Evolutionary conservation across 2,888 invertebrate species (phyloP).

Genomic region (Drosophila niveifrons): DNA sequence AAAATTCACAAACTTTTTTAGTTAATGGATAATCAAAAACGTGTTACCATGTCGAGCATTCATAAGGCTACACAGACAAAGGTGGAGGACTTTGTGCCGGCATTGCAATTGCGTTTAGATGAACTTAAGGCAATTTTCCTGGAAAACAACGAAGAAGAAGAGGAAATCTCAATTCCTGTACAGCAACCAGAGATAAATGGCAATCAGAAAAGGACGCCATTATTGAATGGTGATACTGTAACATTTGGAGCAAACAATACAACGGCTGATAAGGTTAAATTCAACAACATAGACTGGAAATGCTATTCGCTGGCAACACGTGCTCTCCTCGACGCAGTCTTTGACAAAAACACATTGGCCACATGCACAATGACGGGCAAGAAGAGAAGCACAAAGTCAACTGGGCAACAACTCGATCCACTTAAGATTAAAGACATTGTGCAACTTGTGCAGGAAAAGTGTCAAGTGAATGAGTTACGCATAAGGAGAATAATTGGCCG

Average conservation of each 20-base stretch:
- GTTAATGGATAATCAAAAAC: neutral
- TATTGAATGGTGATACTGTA: neutral
- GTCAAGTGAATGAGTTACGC: neutral
- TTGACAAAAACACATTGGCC: slow-evolving; percentile 34
- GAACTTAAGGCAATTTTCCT: slow-evolving; percentile 1
- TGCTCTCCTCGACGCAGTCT: slow-evolving; percentile 24
- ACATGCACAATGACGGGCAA: slow-evolving; percentile 12
- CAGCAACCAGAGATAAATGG: neutral
- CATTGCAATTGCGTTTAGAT: slow-evolving; percentile 5
- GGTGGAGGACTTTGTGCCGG: neutral
- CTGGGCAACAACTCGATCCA: slow-evolving; percentile 17
- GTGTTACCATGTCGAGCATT: neutral
- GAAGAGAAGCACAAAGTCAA: neutral
- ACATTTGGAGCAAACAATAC: slow-evolving; percentile 24
- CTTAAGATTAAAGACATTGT: slow-evolving; percentile 30
- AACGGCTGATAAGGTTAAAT: neutral
- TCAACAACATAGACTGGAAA: slow-evolving; percentile 8
- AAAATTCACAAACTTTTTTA: neutral
- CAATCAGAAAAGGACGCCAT: neutral
- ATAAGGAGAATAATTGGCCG: slow-evolving; percentile 16
- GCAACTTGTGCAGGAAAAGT: slow-evolving; percentile 9
- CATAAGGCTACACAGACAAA: slow-evolving; percentile 19
- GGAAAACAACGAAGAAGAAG: neutral
- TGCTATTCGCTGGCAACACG: slow-evolving; percentile 30
- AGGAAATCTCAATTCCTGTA: neutral